Evolutionary conservation across 2,113 vertebrate species (phyloP).

Genomic region (Struthidea cinerea): DNA sequence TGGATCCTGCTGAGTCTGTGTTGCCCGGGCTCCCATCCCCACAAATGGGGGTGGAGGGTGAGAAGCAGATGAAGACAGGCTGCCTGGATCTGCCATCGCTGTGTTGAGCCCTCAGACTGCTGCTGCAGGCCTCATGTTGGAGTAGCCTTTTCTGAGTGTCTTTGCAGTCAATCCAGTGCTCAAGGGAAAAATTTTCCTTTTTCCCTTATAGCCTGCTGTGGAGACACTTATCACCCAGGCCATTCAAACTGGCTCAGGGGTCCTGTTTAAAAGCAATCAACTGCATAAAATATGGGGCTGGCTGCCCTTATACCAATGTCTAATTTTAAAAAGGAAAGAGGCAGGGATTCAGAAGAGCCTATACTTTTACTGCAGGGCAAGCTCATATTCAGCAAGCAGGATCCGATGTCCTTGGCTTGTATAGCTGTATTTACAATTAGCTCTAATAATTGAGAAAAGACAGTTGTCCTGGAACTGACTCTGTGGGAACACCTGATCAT

Average conservation of each 20-base stretch:
- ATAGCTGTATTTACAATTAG: constrained; percentile 47
- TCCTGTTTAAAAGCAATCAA: constrained; percentile 8
- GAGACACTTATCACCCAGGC: neutral
- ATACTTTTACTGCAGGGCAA: neutral
- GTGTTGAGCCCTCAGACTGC: neutral
- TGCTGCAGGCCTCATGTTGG: accelerated
- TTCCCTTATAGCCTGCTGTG: neutral
- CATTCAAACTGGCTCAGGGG: constrained; percentile 2
- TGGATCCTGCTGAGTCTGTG: neutral
- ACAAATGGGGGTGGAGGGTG: accelerated
- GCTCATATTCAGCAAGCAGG: neutral
- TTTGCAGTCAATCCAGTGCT: neutral
- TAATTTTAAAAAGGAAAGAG: neutral
- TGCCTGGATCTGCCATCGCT: neutral
- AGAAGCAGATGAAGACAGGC: neutral
- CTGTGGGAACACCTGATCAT: constrained; percentile 54
- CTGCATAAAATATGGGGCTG: neutral
- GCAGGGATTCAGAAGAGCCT: neutral
- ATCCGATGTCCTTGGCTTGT: neutral
- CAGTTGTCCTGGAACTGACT: constrained; percentile 59
- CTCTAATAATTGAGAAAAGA: constrained; percentile 59
- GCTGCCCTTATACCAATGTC: neutral
- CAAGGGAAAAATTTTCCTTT: constrained; percentile 13
- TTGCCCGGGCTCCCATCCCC: neutral
- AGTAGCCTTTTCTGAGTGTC: neutral